Conservation (phyloP, 1,140 invertebrate genomes). For the Charaxes varanes region DNA sequence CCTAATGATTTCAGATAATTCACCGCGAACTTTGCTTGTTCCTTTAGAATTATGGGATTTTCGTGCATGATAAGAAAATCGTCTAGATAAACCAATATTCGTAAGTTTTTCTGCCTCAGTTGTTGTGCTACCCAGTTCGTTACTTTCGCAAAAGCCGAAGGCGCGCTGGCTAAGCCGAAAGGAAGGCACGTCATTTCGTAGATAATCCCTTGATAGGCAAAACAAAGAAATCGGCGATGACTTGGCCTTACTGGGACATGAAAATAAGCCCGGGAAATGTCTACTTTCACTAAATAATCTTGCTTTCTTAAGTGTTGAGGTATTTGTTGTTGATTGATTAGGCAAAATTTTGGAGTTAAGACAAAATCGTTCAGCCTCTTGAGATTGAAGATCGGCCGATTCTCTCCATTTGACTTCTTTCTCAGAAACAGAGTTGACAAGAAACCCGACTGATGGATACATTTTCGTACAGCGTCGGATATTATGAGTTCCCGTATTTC, state of each 20-base stretch:
- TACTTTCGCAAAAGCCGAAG: not conserved
- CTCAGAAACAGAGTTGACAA: constrained; percentile 37
- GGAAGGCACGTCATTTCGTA: constrained; percentile 2
- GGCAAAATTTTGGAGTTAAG: constrained; percentile 24
- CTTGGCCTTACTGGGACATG: constrained; percentile 27
- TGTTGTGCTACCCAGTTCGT: constrained; percentile 3
- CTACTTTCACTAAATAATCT: constrained; percentile 31
- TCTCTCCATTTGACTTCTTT: constrained; percentile 15
- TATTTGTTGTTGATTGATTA: constrained; percentile 28
- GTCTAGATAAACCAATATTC: constrained; percentile 3
- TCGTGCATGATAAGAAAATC: constrained; percentile 1
- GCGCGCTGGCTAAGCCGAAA: not conserved
- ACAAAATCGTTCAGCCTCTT: constrained; percentile 31
- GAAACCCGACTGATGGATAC: constrained; percentile 18
- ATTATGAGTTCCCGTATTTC: not conserved
- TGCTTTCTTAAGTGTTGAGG: constrained; percentile 29
- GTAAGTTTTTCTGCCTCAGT: not conserved
- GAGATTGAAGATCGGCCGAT: constrained; percentile 33
- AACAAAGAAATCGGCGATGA: constrained; percentile 15
- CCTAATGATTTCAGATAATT: not conserved
- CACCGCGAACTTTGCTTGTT: not conserved
- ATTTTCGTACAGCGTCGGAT: not conserved
- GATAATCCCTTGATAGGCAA: not conserved
- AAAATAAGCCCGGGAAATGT: constrained; percentile 49
- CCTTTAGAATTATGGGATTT: not conserved